Evolutionary conservation across 2,797 vertebrate genomes (phyloP), one percentile per base, ranked within the genome.

Genomic region (Aldrovandia affinis): DNA sequence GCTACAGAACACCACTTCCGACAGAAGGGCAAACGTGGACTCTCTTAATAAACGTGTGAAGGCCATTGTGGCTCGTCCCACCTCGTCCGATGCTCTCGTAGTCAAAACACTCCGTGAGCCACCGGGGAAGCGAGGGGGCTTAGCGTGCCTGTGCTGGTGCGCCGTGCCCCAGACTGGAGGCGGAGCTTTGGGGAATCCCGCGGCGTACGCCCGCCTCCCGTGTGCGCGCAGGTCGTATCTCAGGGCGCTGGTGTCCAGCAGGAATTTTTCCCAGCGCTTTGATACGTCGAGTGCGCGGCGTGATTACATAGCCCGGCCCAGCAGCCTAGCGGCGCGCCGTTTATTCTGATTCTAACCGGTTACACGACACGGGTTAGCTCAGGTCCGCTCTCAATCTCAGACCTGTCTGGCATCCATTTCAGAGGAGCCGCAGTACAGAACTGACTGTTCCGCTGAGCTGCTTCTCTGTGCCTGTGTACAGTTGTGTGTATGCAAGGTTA

Each of bases 51-150:
- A n/a, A 77, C 30, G 10, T 0, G 22, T 42, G 20, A n/a, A 47
- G 22, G 42, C 42, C n/a, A 25, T 47, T 25, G 73, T 12, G 73
- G 39, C 25, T 0, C 42, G 39, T 14, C 73, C n/a, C 8, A 14
- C 22, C 47, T 33, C 63, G 14, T 12, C 2, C 9, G 57, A 25
- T 1, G 54, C 55, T 14, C 52, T 10, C 8, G 79, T 59, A 85
- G 84, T 87, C 86, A 75, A 68, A 89, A 85, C 63, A 78, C 42
- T 65, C 83, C 54, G 52, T 77, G n/a, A 61, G 36, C 20, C 61
- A 57, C 79, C 52, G 33, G 79, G 39, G 5, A 57, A 78, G 15
- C 75, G 78, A 79, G 33, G 59, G 25, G 42, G 78, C 57, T 52
- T 73, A 77, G 83, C 22, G 42, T 42, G 7, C 25, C 0, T 30